Base-by-base conservation (phyloP, 2,797 vertebrate genomes). In the Apogon talboti region DNA sequence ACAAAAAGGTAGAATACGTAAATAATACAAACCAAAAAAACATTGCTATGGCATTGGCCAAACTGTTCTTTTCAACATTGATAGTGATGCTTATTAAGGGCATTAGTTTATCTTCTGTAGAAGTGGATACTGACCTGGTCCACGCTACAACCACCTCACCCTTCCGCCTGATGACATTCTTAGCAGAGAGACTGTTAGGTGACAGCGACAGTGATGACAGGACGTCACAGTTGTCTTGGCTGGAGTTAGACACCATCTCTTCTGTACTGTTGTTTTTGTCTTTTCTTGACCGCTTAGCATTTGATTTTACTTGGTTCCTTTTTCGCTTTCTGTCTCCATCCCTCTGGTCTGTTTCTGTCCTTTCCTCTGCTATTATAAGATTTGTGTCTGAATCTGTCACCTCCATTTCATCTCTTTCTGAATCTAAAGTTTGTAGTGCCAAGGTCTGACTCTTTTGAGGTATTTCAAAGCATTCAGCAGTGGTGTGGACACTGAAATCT, bases 91-190 rank as follows among this genome's bases (percentile, higher is more conserved):
- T 35, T 35, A 35, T 28, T 5, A 1, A 28, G 24, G 24, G 4
- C 24, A 6, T 6, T 1, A 35, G 9, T 35, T 35, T 35, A 8
- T 8, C 33, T 35, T 35, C 1, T 8, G 33, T 35, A 35, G 1
- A 35, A 35, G 33, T 35, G 33, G 7, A 35, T 37, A 84, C 92
- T 94, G 91, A 99, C 98, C 97, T 98, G 18, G 96, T 96, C 98
- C 98, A 99, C 0, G 95, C 93, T 79, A 96, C 90, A 69, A 99
- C 92, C 65, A 99, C 93, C 90, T 96, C 95, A 63, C 98, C 98
- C 79, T 96, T 98, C 91, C 96, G 98, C 90, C 94, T 94, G 82
- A 99, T 76, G 8, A 99, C 92, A 56, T 99, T 99, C 90, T 96
- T 98, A 71, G 98, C 98, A 64, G 95, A 95, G 12, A 99, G 91